Evolutionary conservation across 2,113 vertebrate genomes (phyloP).

Genomic region (Puma concolor): DNA sequence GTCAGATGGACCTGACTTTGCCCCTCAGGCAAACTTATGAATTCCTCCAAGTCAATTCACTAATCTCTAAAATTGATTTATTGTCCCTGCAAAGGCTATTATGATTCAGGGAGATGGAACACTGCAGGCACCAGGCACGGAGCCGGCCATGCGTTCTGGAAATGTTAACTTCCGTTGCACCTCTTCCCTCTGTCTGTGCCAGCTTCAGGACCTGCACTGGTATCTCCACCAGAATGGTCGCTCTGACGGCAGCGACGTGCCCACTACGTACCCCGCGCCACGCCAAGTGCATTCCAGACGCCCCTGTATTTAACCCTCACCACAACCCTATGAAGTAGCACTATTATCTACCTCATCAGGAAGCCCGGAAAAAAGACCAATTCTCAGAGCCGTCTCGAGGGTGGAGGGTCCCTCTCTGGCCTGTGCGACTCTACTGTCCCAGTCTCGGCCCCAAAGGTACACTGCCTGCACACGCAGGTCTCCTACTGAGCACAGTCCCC

Average conservation of each 20-base stretch:
- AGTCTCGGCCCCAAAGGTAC: background rate
- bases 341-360: background rate
- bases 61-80: slow-evolving; percentile 6
- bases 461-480: background rate
- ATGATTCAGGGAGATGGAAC: background rate
- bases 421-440: background rate
- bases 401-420: background rate
- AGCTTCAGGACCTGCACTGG: background rate
- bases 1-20: background rate
- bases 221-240: background rate
- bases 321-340: background rate
- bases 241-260: background rate
- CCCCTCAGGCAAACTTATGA: background rate
- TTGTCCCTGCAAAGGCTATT: background rate
- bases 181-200: too few relatives aligned
- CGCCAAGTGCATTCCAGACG: background rate
- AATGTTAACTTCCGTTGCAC: background rate
- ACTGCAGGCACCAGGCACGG: background rate
- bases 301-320: background rate
- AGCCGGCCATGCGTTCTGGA: background rate
- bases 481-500: background rate
- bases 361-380: background rate
- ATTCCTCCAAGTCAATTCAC: background rate
- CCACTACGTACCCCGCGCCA: background rate
- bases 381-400: background rate